phyloP scores from a whole-genome alignment of 1,140 invertebrate genomes.

The Brachystomella parvula region DNA sequence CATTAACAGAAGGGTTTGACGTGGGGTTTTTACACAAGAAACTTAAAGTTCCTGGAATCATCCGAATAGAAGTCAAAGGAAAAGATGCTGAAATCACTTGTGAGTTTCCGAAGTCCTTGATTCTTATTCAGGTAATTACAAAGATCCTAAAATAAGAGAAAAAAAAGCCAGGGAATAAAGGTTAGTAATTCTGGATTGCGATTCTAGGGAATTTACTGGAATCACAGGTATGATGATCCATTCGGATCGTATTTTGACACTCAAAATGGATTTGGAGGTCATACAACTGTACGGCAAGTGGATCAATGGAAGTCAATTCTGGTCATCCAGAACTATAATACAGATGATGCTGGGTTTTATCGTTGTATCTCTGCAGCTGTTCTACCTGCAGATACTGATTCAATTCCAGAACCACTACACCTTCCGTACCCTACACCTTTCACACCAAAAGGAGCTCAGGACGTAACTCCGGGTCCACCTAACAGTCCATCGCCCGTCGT shows the following conservation, averaged over 20 bases:
- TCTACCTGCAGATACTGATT: slow-evolving; percentile 22
- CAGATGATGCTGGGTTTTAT: slow-evolving; percentile 33
- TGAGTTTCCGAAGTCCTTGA: slow-evolving; percentile 31
- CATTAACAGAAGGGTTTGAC: slow-evolving; percentile 1
- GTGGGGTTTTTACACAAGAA: slow-evolving; percentile 18
- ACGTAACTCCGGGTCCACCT: not conserved
- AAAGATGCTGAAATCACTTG: slow-evolving; percentile 30
- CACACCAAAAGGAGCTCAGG: not conserved
- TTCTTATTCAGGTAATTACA: slow-evolving; percentile 31
- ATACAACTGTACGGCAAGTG: slow-evolving; percentile 17
- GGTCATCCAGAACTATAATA: slow-evolving; percentile 22
- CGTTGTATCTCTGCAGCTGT: slow-evolving; percentile 32
- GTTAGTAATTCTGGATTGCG: not conserved
- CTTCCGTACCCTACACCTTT: not conserved
- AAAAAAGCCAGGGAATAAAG: not conserved
- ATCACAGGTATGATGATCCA: slow-evolving; percentile 28
- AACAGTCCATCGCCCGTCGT: not conserved
- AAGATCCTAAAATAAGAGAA: not conserved
- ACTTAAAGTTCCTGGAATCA: slow-evolving; percentile 28
- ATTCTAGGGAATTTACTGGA: slow-evolving; percentile 35
- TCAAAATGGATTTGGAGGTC: slow-evolving; percentile 30
- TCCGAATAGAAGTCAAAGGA: slow-evolving; percentile 17
- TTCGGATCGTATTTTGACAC: slow-evolving; percentile 33
- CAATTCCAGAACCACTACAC: not conserved
- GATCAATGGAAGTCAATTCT: slow-evolving; percentile 33